Evolutionary conservation across 35 echinoderm and acorn worm genomes (phyloP).

Genomic region (Heliocidaris erythrogramma): DNA sequence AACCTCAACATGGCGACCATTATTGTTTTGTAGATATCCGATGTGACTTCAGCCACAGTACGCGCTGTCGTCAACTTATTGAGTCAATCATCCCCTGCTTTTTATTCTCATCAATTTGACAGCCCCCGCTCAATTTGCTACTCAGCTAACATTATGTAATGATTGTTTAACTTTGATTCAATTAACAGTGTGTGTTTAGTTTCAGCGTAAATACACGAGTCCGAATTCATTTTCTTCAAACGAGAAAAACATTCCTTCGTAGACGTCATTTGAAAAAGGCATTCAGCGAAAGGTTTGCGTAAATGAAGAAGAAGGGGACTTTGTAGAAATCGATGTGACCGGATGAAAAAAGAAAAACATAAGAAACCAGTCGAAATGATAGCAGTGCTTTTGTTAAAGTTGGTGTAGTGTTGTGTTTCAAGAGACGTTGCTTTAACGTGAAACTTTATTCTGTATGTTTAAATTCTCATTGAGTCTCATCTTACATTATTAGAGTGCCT

Average conservation of each 20-base stretch:
- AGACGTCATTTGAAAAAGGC: neutral
- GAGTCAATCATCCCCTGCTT: neutral
- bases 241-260: neutral
- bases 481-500: neutral
- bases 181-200: slow-evolving; percentile 43
- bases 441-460: neutral
- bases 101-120: neutral
- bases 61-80: neutral
- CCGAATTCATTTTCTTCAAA: neutral
- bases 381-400: neutral
- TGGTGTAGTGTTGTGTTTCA: neutral
- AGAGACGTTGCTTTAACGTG: neutral
- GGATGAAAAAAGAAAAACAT: neutral
- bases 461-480: neutral
- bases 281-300: neutral
- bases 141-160: slow-evolving; percentile 21
- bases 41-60: neutral
- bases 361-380: neutral
- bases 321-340: neutral
- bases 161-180: slow-evolving; percentile 41
- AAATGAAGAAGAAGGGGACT: neutral
- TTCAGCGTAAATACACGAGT: slow-evolving; percentile 15
- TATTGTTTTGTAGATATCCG: neutral
- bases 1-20: neutral
- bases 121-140: neutral